Evolutionary conservation across 2,113 vertebrate genomes (phyloP), one percentile per base, ranked within the genome.

Genomic region (Bambusicola thoracicus): DNA sequence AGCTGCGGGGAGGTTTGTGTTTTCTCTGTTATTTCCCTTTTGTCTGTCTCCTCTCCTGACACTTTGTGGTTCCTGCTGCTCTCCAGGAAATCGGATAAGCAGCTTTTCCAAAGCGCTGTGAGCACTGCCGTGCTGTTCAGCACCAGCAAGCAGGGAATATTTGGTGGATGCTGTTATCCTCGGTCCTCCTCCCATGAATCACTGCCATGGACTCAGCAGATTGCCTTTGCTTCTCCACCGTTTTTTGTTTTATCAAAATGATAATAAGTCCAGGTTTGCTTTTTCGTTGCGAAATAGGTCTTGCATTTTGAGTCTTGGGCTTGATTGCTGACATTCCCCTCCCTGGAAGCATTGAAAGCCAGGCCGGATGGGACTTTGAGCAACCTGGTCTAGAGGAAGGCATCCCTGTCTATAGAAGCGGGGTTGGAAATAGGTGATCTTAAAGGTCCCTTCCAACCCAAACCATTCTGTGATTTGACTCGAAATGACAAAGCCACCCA

Each of bases 31-130:
- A 36, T 85, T 40, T 68, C 30, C 58, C 81, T n/a, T 2, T 49
- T 65, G 85, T 48, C n/a, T 15, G 17, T 72, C 49, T 85, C 43
- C 8, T 67, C 6, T 41, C 14, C 40, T 72, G 44, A 29, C 62
- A 51, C 1, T 0, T 17, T 44, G 51, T 2, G 21, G 48, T 82
- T 91, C 78, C 82, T 75, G 38, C 87, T 83, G 79, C 79, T 95
- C 86, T 95, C 81, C 77, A 90, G 87, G 82, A 97, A 96, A 90
- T 67, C 67, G 85, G 90, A 92, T 66, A 89, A 89, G 85, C 34
- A 36, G 62, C 55, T 92, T 93, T 94, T 89, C 38, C 22, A 27
- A 90, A 12, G 65, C 18, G 36, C 92, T 1, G 0, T 2, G 8
- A 92, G 86, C 5, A 13, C 58, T 66, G 62, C 85, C 29, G 13